phyloP scores from a whole-genome alignment of 2,888 invertebrate species.

The Ormyrus labotus region DNA sequence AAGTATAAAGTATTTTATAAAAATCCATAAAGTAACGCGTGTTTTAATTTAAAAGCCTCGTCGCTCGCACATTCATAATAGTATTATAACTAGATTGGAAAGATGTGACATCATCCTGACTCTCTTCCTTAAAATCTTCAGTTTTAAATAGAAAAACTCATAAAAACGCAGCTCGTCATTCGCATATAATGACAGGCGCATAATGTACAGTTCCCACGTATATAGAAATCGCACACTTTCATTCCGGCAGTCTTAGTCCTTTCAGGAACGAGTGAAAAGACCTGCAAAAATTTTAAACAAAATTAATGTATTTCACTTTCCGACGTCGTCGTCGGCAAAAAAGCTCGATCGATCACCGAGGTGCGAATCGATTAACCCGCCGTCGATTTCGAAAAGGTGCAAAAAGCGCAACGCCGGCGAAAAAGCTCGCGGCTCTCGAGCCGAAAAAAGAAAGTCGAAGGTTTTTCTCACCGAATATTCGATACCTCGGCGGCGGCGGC shows the following conservation, averaged over 20 bases:
- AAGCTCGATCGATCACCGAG: too few relatives aligned
- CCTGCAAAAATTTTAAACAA: slow-evolving; percentile 14
- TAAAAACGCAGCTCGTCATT: slow-evolving; percentile 23
- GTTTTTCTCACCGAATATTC: slow-evolving; percentile 29
- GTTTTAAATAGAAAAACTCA: slow-evolving; percentile 25
- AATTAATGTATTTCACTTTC: not conserved
- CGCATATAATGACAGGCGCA: slow-evolving; percentile 15
- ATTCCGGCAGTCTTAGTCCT: slow-evolving; percentile 48
- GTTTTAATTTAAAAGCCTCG: slow-evolving; percentile 53
- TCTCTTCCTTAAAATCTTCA: slow-evolving; percentile 22
- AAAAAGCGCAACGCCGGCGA: not conserved
- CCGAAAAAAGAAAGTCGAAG: slow-evolving; percentile 1
- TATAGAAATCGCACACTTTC: slow-evolving; percentile 27
- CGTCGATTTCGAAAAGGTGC: not conserved
- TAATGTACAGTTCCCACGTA: slow-evolving; percentile 30
- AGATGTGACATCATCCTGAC: slow-evolving; percentile 26
- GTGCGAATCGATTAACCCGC: too few relatives aligned
- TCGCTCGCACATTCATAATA: slow-evolving; percentile 37
- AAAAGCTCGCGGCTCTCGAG: not conserved
- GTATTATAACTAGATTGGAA: slow-evolving; percentile 44
- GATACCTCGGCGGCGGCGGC: slow-evolving; percentile 1
- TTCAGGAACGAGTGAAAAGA: slow-evolving; percentile 44
- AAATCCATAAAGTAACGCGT: slow-evolving; percentile 29
- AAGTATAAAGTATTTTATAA: slow-evolving; percentile 37
- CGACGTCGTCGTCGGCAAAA: not conserved